Evolutionary conservation across 2,113 vertebrate genomes (phyloP).

Genomic region (Abramis brama): DNA sequence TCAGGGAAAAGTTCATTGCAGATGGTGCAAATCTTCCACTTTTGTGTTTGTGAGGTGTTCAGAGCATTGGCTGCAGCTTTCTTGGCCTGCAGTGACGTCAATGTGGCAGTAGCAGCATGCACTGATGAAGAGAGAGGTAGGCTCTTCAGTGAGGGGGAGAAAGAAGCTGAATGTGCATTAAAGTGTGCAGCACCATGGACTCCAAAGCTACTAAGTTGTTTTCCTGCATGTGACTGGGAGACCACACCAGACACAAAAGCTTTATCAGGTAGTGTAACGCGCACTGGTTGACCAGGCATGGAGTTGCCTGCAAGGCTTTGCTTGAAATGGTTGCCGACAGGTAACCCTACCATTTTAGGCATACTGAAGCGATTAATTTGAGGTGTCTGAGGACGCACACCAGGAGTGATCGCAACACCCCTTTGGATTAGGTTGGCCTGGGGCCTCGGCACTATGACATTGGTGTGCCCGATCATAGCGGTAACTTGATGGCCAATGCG

Average conservation of each 20-base stretch:
- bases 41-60: conserved; percentile 89
- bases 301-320: conserved; percentile 76
- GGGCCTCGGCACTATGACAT: conserved; percentile 83
- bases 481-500: conserved; percentile 95
- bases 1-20: conserved; percentile 98
- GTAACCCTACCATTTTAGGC: conserved; percentile 83
- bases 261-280: conserved; percentile 75
- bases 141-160: conserved; percentile 67
- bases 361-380: conserved; percentile 84
- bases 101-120: conserved; percentile 69
- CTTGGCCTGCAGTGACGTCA: conserved; percentile 52
- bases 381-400: conserved; percentile 78
- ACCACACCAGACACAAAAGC: conserved; percentile 75
- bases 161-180: conserved; percentile 60
- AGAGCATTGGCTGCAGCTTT: conserved; percentile 49
- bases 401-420: conserved; percentile 76
- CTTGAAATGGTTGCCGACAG: conserved; percentile 88
- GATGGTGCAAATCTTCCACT: conserved; percentile 99
- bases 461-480: conserved; percentile 97
- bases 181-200: conserved; percentile 38
- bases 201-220: conserved; percentile 66
- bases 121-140: conserved; percentile 72
- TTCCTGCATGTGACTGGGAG: conserved; percentile 81
- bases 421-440: conserved; percentile 82
- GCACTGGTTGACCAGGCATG: conserved; percentile 76